Percentiles rank a stretch among this genome's conserved stretches.
phyloP scores from a whole-genome alignment of 2,797 vertebrate species.

The Gymnocypris eckloni region DNA sequence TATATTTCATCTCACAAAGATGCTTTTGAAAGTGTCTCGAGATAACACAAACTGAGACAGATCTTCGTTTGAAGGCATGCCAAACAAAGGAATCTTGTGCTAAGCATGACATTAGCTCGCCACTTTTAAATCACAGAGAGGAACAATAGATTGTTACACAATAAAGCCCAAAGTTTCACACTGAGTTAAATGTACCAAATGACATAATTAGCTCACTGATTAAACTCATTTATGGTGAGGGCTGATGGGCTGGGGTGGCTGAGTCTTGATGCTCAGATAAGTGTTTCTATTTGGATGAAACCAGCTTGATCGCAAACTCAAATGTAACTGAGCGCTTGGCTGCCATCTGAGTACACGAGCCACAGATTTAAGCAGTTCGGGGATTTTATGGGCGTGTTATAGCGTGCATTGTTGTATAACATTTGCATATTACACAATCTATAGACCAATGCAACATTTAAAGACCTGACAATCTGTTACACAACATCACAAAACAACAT shows the following conservation, averaged over 20 bases:
- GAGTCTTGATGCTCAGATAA: constrained; percentile 54
- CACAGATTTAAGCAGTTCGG: constrained; percentile 15
- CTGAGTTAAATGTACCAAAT: constrained; percentile 59
- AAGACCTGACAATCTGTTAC: neutral
- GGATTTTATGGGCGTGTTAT: constrained; percentile 10
- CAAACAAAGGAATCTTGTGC: constrained; percentile 62
- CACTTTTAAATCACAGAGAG: constrained; percentile 55
- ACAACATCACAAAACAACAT: neutral
- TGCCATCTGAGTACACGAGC: constrained; percentile 13
- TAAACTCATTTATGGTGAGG: constrained; percentile 56
- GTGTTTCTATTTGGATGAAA: constrained; percentile 55
- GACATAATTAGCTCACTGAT: constrained; percentile 62
- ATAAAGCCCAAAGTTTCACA: constrained; percentile 52
- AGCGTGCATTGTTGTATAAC: neutral
- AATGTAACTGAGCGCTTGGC: constrained; percentile 38
- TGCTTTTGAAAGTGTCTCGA: constrained; percentile 43
- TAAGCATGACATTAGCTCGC: constrained; percentile 60
- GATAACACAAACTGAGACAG: constrained; percentile 58
- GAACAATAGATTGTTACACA: constrained; percentile 61
- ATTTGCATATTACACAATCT: constrained; percentile 34
- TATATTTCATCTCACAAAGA: constrained; percentile 34
- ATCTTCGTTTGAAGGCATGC: constrained; percentile 58
- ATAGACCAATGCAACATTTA: constrained; percentile 33
- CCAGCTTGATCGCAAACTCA: constrained; percentile 35
- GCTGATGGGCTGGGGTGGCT: constrained; percentile 48